Conservation (phyloP, 2,888 invertebrate genomes). For the Augochlorella aurata region DNA sequence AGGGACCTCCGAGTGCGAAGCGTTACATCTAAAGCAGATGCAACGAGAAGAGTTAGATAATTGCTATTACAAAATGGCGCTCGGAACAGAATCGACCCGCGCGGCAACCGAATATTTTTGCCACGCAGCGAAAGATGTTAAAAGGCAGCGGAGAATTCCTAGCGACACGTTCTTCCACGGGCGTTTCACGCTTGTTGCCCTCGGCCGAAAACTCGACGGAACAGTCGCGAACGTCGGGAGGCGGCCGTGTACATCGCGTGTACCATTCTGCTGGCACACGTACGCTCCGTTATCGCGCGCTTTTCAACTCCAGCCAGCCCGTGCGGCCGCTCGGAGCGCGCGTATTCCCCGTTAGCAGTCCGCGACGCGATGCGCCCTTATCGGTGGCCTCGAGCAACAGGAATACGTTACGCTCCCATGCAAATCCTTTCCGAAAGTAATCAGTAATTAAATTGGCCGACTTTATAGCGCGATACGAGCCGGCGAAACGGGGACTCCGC, state of each 20-base stretch:
- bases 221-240: background rate
- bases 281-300: background rate
- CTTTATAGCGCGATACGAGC: constrained; percentile 4
- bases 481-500: too few species aligned
- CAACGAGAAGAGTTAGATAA: too few species aligned
- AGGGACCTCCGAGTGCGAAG: too few species aligned
- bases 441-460: constrained; percentile 47
- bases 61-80: too few species aligned
- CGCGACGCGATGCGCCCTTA: background rate
- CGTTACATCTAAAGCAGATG: too few species aligned
- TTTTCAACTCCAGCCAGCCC: background rate
- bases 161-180: too few species aligned
- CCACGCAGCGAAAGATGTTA: too few species aligned
- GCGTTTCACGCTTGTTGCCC: background rate
- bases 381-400: background rate
- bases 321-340: background rate
- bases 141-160: too few species aligned
- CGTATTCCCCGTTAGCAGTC: background rate
- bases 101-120: too few species aligned
- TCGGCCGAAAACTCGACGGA: background rate
- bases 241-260: background rate
- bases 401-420: constrained; percentile 24
- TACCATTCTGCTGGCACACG: background rate
- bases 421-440: constrained; percentile 33
- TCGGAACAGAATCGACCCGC: too few species aligned